A percentile compares a stretch with the other conserved stretches of the same genome.
Evolutionary conservation across 2,888 invertebrate species (phyloP).

Genomic region (Rhamphomyia laevipes): DNA sequence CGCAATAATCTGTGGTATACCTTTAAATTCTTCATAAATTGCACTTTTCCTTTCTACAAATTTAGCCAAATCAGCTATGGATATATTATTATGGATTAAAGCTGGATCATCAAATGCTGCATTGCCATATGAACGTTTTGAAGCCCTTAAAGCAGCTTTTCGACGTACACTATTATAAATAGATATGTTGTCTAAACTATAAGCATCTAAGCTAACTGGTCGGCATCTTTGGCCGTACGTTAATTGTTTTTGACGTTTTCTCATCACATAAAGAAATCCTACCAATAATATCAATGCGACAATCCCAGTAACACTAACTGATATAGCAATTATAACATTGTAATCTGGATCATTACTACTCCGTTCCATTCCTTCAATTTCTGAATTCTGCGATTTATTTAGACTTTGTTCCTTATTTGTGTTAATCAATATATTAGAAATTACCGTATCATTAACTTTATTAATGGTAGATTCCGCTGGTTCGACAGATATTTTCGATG

Average conservation of each 20-base stretch:
- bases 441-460: no score
- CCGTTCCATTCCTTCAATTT: background rate
- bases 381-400: background rate
- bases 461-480: no score
- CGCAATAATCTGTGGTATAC: conserved; percentile 67
- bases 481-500: background rate
- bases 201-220: conserved; percentile 78
- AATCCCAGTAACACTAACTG: conserved; percentile 69
- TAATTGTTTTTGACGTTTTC: conserved; percentile 67
- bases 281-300: conserved; percentile 65
- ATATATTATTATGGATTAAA: conserved; percentile 58
- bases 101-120: conserved; percentile 80
- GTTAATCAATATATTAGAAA: no score
- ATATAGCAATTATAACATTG: conserved; percentile 68
- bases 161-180: conserved; percentile 66
- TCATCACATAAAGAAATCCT: conserved; percentile 62
- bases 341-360: conserved; percentile 39
- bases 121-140: conserved; percentile 81
- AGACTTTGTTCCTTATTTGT: no score
- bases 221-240: conserved; percentile 78
- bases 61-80: conserved; percentile 63
- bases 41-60: conserved; percentile 58
- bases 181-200: conserved; percentile 81
- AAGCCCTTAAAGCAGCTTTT: conserved; percentile 59
- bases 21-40: conserved; percentile 69